Base-by-base conservation (phyloP, 2,113 vertebrate genomes). In the Cygnus atratus region DNA sequence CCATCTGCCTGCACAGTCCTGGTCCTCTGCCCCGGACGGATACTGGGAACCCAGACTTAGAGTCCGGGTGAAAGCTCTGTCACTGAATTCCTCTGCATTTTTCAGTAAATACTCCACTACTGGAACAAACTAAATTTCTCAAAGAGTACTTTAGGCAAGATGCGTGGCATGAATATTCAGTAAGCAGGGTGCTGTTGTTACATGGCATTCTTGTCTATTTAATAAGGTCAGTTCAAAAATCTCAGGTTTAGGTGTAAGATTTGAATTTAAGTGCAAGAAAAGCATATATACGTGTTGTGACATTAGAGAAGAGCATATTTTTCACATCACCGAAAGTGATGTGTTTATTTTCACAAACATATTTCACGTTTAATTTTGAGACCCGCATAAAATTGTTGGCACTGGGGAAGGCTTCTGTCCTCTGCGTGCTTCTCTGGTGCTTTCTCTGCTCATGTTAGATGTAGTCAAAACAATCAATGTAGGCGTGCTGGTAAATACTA, bases 391-490 rank as follows among this genome's bases (percentile, higher is more conserved):
- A 85, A 48, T 48, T 65, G 29, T 73, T 78, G n/a, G 52, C 19
- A 14, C 35, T 44, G 68, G 70, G 54, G 63, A 96, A 92, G 75
- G 33, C 11, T 9, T 26, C 29, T 61, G 18, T 75, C 14, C 57
- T 81, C 80, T 41, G 59, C 37, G 11, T 19, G 68, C 50, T 93
- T 77, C 83, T 86, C 44, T 76, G 63, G 75, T 63, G 62, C 90
- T 92, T 13, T 73, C 52, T 85, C 71, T 82, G 62, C 89, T 93
- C 7, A 6, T 39, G n/a, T 59, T 81, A 77, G 77, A 54, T 35
- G 88, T 75, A 86, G 68, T 85, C 92, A 90, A 63, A 94, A 88
- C 73, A 94, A 86, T 70, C 67, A 65, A 46, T 11, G 6, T 39
- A 41, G 83, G 58, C 37, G 3, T 76, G 72, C 87, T 82, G 82